phyloP scores from a whole-genome alignment of 2,888 invertebrate species.

The Caenorhabditis panamensis region DNA sequence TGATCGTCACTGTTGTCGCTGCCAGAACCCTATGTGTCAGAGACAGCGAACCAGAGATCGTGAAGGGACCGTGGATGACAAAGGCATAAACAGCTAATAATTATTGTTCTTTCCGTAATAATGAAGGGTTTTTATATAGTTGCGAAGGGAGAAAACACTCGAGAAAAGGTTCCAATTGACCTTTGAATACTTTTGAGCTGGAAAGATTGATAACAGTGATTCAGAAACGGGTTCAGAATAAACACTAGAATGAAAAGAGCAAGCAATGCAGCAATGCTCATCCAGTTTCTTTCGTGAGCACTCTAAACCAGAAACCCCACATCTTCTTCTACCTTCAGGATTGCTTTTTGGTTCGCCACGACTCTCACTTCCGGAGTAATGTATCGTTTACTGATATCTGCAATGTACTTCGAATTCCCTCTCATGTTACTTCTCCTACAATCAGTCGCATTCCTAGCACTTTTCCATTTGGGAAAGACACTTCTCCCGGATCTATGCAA shows the following conservation, averaged over 20 bases:
- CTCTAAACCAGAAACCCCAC: background rate
- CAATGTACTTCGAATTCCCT: constrained; percentile 48
- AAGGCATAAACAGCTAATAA: constrained; percentile 42
- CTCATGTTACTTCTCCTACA: constrained; percentile 33
- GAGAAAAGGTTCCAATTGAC: background rate
- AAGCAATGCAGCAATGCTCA: constrained; percentile 8
- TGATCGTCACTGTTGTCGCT: constrained; percentile 40
- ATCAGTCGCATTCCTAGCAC: constrained; percentile 14
- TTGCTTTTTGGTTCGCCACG: constrained; percentile 31
- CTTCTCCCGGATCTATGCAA: constrained; percentile 24
- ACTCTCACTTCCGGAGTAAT: constrained; percentile 32
- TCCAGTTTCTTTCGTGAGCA: constrained; percentile 38
- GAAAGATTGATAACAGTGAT: background rate
- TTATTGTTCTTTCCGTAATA: background rate
- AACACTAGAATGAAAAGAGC: constrained; percentile 32
- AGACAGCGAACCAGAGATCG: constrained; percentile 39
- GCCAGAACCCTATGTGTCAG: constrained; percentile 18
- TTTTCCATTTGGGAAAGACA: constrained; percentile 22
- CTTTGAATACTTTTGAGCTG: background rate
- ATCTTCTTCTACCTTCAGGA: constrained; percentile 12
- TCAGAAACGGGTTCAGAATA: background rate
- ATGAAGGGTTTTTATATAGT: constrained; percentile 5
- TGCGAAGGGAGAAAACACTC: background rate
- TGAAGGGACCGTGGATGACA: constrained; percentile 61
- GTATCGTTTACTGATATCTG: constrained; percentile 43